Percentiles rank a stretch among this genome's conserved stretches.
These are phyloP conservation scores for Engraulis encrasicolus DNA, from an alignment of 2,113 vertebrate genomes.

Conservation along the genomic window DNA sequence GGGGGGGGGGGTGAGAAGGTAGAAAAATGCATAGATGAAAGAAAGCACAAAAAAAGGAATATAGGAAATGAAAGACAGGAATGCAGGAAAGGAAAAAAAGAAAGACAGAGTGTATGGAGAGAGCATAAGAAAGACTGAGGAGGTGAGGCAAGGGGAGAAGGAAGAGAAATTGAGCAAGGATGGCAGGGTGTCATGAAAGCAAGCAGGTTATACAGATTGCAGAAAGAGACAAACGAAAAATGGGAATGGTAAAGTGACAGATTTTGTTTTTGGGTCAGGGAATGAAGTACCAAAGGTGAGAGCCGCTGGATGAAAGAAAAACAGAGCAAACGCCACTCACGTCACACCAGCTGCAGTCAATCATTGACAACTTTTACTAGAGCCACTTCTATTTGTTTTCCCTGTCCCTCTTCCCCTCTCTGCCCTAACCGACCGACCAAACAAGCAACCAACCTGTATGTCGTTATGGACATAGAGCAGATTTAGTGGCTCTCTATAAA, in stretches of 20 bases:
- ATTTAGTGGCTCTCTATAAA: not conserved
- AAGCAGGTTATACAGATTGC: too few species aligned
- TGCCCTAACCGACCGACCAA: too few species aligned
- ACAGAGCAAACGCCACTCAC: not conserved
- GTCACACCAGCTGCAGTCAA: not conserved
- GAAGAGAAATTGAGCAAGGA: not conserved
- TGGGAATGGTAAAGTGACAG: too few species aligned
- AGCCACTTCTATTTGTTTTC: not conserved
- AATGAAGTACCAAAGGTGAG: not conserved
- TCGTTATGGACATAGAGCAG: not conserved
- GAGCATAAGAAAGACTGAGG: too few species aligned
- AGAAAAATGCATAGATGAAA: too few species aligned
- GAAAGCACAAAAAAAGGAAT: not conserved
- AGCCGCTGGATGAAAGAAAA: not conserved
- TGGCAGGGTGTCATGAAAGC: not conserved
- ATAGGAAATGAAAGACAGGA: not conserved
- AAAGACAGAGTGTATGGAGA: too few species aligned
- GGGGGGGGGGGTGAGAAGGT: too few species aligned
- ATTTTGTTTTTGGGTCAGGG: too few species aligned
- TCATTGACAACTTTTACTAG: not conserved
- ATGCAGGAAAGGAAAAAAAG: not conserved
- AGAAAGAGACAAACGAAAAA: not conserved
- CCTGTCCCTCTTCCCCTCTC: not conserved
- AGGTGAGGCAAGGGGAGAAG: not conserved
- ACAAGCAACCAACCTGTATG: too few species aligned